These are phyloP conservation scores for Pangasius macronema DNA, from an alignment of 2,797 vertebrate species.

Conservation along the genomic window DNA sequence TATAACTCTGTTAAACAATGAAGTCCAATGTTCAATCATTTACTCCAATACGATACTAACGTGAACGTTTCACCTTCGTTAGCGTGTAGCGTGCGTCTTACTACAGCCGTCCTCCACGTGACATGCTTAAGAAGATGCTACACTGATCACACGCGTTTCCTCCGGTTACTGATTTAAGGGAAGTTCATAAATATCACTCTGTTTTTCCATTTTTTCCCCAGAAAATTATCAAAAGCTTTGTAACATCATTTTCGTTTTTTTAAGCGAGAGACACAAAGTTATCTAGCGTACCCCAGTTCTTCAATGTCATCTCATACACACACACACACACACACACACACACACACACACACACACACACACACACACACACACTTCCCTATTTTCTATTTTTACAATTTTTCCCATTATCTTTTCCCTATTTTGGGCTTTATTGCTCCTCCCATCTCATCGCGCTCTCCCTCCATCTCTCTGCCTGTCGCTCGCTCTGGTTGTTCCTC, in stretches of 20 bases:
- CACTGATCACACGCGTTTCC: no score
- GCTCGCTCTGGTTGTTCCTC: conserved; percentile 53
- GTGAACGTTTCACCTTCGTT: no score
- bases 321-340: not conserved
- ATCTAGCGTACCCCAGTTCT: not conserved
- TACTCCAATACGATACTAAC: not conserved
- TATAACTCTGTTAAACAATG: no score
- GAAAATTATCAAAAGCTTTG: not conserved
- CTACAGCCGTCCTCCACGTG: no score
- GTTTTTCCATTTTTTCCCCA: not conserved
- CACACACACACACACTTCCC: not conserved
- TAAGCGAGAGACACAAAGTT: not conserved
- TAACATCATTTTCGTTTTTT: not conserved
- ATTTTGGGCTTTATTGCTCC: conserved; percentile 60
- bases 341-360: not conserved
- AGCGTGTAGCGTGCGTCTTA: no score
- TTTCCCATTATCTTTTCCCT: conserved; percentile 43
- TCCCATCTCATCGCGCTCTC: conserved; percentile 32
- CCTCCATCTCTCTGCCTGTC: conserved; percentile 25
- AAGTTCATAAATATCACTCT: not conserved
- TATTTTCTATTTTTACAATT: not conserved
- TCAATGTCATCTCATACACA: not conserved
- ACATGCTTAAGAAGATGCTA: no score
- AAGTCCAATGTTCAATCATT: no score
- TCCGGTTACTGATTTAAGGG: not conserved